Percentiles rank a stretch among this genome's conserved stretches.
Evolutionary conservation across 1,140 invertebrate species (phyloP).

Genomic region (Trinorchestia longiramus): DNA sequence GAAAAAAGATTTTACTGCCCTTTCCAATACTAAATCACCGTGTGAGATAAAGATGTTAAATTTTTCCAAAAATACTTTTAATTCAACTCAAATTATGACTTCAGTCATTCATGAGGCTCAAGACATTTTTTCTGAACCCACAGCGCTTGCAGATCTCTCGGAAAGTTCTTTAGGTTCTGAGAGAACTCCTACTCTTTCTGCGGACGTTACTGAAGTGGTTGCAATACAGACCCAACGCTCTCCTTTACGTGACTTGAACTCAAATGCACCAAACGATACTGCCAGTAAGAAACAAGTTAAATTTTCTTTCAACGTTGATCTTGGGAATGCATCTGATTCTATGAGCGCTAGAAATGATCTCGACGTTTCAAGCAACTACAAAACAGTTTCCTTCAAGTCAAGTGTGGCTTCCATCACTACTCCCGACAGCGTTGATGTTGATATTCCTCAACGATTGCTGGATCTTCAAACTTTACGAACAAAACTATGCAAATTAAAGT

Average conservation of each 20-base stretch:
- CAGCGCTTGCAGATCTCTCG: not conserved
- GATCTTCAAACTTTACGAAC: conserved; percentile 7
- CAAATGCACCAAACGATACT: not conserved
- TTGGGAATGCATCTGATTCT: not conserved
- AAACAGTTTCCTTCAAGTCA: conserved; percentile 24
- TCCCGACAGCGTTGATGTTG: not conserved
- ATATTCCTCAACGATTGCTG: conserved; percentile 14
- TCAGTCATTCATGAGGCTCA: not conserved
- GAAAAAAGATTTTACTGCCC: not conserved
- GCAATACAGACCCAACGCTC: not conserved
- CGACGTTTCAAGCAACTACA: not conserved
- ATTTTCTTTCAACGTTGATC: not conserved
- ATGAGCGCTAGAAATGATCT: not conserved
- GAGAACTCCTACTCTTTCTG: not conserved
- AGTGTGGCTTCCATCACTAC: conserved; percentile 19
- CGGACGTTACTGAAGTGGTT: not conserved
- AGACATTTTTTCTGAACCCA: not conserved
- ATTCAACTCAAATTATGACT: not conserved
- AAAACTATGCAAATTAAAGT: not conserved
- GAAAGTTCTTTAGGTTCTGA: not conserved
- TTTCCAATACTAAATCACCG: not conserved
- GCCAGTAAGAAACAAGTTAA: not conserved
- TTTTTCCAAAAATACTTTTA: not conserved
- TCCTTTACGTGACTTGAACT: not conserved
- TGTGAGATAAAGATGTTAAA: not conserved